A percentile compares a stretch with the other conserved stretches of the same genome.
phyloP scores from a whole-genome alignment of 2,113 vertebrate genomes.

The Astatoreochromis straeleni region DNA sequence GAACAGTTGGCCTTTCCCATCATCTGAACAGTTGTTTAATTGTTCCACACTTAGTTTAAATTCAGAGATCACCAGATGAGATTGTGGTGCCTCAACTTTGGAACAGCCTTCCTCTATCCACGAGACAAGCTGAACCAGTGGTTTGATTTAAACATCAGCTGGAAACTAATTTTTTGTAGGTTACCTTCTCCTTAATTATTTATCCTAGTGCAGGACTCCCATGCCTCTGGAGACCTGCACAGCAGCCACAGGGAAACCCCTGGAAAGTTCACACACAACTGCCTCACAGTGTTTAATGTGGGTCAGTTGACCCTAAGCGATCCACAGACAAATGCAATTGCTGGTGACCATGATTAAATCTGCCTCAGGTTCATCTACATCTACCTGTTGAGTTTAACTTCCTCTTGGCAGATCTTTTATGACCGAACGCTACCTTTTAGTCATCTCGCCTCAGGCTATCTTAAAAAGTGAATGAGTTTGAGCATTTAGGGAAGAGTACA shows the following conservation, averaged over 20 bases:
- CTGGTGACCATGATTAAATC: background rate
- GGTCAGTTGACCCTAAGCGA: accelerated
- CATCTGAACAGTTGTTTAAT: background rate
- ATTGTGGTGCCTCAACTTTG: background rate
- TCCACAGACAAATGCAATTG: background rate
- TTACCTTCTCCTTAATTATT: background rate
- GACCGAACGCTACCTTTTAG: background rate
- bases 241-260: background rate
- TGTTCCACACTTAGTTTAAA: background rate
- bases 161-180: background rate
- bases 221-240: background rate
- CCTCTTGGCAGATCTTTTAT: background rate
- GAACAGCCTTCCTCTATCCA: background rate
- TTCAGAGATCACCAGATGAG: background rate
- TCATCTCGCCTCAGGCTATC: background rate
- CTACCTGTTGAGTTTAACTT: background rate
- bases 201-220: background rate
- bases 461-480: background rate
- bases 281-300: background rate
- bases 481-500: background rate
- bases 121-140: background rate
- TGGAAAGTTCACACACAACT: background rate
- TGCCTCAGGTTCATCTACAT: background rate
- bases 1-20: background rate
- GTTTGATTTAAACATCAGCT: background rate